phyloP scores from a whole-genome alignment of 2,113 vertebrate genomes.

The Falcunculus frontatus region DNA sequence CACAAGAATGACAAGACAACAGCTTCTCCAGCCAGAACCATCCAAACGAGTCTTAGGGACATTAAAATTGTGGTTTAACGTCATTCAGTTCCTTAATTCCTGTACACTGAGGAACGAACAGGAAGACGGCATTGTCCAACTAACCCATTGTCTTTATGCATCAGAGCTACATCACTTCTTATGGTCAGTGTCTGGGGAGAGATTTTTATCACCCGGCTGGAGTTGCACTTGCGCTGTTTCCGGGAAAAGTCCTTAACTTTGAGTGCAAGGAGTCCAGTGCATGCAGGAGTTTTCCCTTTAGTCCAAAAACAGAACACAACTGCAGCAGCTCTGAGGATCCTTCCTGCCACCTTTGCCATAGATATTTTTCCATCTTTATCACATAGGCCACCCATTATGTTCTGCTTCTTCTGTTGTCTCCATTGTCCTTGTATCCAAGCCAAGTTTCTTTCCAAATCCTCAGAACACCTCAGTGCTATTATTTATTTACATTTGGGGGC shows the following conservation, averaged over 20 bases:
- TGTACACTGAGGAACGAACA: background rate
- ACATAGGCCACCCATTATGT: background rate
- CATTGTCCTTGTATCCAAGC: background rate
- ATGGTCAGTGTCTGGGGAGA: background rate
- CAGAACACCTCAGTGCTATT: background rate
- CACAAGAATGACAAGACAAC: background rate
- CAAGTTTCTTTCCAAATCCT: background rate
- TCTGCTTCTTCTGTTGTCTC: background rate
- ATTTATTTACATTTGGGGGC: background rate
- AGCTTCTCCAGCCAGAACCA: background rate
- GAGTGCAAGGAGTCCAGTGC: background rate
- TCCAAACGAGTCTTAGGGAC: background rate
- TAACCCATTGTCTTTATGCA: background rate
- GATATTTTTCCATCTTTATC: background rate
- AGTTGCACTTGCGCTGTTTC: background rate
- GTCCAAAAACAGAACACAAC: background rate
- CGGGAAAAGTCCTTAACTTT: background rate
- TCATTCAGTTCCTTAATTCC: background rate
- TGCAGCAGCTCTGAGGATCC: background rate
- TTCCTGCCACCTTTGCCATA: background rate
- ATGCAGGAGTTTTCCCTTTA: background rate
- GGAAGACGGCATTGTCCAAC: background rate
- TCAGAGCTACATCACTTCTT: background rate
- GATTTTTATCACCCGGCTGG: background rate
- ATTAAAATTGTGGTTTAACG: background rate